Percentiles rank a stretch among this genome's conserved stretches.
These are phyloP conservation scores for Sebastes nivosus DNA, from an alignment of 2,797 vertebrate genomes.

Conservation along the genomic window DNA sequence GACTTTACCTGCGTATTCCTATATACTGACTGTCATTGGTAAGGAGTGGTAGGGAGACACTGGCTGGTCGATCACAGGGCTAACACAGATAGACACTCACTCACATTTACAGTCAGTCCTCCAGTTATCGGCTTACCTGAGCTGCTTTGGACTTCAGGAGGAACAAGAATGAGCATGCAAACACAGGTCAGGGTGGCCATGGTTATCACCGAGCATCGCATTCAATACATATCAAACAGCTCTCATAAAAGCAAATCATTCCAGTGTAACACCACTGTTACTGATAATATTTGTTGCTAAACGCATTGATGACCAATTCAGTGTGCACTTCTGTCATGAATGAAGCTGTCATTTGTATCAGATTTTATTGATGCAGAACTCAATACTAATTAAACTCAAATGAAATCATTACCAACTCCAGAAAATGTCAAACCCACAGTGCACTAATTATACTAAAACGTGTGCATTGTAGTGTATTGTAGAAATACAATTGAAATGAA, in stretches of 20 bases:
- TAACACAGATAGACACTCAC: constrained; percentile 38
- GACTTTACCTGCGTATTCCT: constrained; percentile 24
- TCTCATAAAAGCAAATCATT: neutral
- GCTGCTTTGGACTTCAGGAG: neutral
- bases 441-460: neutral
- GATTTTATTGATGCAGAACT: constrained; percentile 21
- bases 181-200: neutral
- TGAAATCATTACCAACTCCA: neutral
- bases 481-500: neutral
- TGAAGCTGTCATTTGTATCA: constrained; percentile 2
- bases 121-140: constrained; percentile 13
- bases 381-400: constrained; percentile 40
- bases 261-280: neutral
- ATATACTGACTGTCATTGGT: neutral
- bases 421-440: neutral
- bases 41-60: neutral
- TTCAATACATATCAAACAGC: neutral
- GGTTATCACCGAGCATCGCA: neutral
- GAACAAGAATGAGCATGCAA: constrained; percentile 7
- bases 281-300: constrained; percentile 8
- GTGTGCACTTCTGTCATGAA: constrained; percentile 10
- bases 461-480: neutral
- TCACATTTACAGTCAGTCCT: constrained; percentile 22
- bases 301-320: constrained; percentile 14
- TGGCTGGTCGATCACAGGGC: neutral